phyloP scores from a whole-genome alignment of 2,113 vertebrate genomes.

The Martes martes region DNA sequence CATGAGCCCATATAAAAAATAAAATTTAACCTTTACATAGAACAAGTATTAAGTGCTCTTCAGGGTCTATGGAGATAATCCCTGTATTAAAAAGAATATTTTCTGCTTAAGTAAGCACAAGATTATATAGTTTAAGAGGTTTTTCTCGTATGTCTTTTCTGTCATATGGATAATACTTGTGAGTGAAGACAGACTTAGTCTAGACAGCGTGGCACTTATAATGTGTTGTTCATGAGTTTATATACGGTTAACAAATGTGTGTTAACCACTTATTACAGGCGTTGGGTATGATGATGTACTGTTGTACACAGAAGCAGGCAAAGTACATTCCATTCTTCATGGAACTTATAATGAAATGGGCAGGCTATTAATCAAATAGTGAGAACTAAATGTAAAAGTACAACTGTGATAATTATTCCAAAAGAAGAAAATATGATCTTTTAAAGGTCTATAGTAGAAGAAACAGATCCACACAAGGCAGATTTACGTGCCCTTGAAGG shows the following conservation, averaged over 20 bases:
- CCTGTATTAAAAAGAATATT: conserved; percentile 30
- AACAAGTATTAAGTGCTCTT: conserved; percentile 57
- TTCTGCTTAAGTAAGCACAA: conserved; percentile 29
- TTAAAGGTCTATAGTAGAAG: background rate
- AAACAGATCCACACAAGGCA: background rate
- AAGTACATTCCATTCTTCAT: background rate
- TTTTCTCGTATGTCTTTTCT: background rate
- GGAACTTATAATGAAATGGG: background rate
- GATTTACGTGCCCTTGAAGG: background rate
- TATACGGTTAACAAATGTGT: background rate
- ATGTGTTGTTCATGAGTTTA: background rate
- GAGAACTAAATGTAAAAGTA: background rate
- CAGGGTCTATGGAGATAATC: conserved; percentile 43
- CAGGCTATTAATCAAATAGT: background rate
- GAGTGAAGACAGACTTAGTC: background rate
- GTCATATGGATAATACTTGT: background rate
- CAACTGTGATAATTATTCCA: background rate
- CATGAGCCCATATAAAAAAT: conserved; percentile 52
- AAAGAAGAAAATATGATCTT: background rate
- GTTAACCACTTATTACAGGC: background rate
- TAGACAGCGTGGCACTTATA: background rate
- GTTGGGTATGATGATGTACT: background rate
- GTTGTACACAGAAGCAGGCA: background rate
- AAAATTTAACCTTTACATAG: conserved; percentile 70
- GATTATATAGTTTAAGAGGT: background rate